Evolutionary conservation across 2,797 vertebrate species (phyloP), one percentile per base, ranked within the genome.

Genomic region (Melopsittacus undulatus): DNA sequence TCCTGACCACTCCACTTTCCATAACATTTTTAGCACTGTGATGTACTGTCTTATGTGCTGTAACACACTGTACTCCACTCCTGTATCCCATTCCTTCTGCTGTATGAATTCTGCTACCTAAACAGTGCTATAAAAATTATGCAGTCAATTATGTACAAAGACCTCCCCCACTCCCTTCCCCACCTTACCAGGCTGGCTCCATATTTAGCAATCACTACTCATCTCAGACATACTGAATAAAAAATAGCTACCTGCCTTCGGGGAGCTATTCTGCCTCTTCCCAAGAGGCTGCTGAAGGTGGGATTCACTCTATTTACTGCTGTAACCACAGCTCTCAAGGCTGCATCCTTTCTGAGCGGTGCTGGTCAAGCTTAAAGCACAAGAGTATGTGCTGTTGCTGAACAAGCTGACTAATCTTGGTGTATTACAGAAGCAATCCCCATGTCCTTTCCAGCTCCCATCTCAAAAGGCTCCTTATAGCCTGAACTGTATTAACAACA

Each of bases 51-150:
- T 88, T 63, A 34, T 46, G 92, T 82, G 89, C 94, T 87, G 52
- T 94, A 89, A 95, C 94, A 94, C 74, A 18, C 68, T 84, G 86
- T 96, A 79, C 93, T 92, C 90, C 4, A 3, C 75, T 94, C 22
- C 5, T 10, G 49, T 49, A 83, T 45, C 83, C 17, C 3, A 6
- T 43, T 85, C 94, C 94, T 91, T 94, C 95, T 97, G 96, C 83
- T 75, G 6, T 61, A 87, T 6, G 64, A 95, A 64, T 95, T 85
- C 92, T 92, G 77, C 83, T 93, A 93, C 90, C 27, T 45, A 89
- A 97, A 89, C 8, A 4, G 51, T 12, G 90, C 87, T 95, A 90
- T 84, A 94, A 97, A 95, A 94, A 73, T 67, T 36, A 6, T 1
- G 51, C 83, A 84, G 22, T 21, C 20, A 90, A 40, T 83, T 42